Base-by-base conservation (phyloP, 2,888 invertebrate genomes). In the Dicyrtoma fusca region DNA sequence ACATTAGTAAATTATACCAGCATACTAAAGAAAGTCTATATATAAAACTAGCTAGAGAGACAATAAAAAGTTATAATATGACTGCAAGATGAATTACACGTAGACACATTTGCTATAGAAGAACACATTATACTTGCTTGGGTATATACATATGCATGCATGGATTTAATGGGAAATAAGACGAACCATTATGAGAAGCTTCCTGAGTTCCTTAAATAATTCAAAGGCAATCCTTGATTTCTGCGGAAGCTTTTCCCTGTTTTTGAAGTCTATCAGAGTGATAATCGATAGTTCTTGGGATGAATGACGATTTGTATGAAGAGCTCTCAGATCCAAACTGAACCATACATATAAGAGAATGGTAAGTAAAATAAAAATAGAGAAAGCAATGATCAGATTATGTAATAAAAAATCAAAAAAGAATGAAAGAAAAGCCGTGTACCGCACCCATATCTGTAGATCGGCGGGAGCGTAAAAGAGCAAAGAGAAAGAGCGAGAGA, bases 241-340 rank as follows among this genome's bases (percentile, higher is more conserved):
- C 74, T 76, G 74, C 65, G 75, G 72, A 76, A 68, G 73, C 78
- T 79, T 77, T 72, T 72, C 75, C 72, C 79, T 75, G 76, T 80
- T 78, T 78, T 77, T 79, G 77, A 77, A 80, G 78, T 80, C 79
- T 78, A 80, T 78, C 77, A 79, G 76, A 77, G 80, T 77, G 78
- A 80, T 80, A 79, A 80, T 79, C 79, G 80, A 80, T 79, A 80
- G 79, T 77, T 78, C 79, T 75, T 79, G 77, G 69, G 74, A 72
- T 62, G 78, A 78, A 78, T 80, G 77, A 70, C 74, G 78, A 78
- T 77, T 78, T 69, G 79, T 75, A 68, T 72, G 73, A 70, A 75
- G 74, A 69, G 76, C 76, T 76, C 69, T 75, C 45, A 80, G 72
- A 77, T 80, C 79, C 76, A 80, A 76, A 74, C 80, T 80, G 55